Evolutionary conservation across 2,797 vertebrate species (phyloP), one percentile per base, ranked within the genome.

Genomic region (Mormyrus proboscirostris): DNA sequence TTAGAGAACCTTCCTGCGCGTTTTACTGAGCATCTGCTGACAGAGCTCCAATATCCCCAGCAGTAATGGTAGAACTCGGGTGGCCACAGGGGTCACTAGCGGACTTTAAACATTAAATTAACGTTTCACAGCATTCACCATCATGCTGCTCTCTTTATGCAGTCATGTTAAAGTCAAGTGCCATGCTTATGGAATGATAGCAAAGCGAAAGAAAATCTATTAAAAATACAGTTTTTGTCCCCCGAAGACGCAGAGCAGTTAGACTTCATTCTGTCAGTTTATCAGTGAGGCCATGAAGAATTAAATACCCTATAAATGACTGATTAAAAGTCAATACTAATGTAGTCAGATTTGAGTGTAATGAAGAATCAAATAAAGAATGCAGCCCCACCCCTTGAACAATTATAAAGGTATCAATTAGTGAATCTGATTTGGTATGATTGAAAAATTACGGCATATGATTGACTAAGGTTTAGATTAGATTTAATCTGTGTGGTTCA

Each of bases 111-210:
- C 38, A n/a, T 79, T 79, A 79, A 79, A 79, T 79, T 19, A 79
- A 79, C 73, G 73, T 79, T 79, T 79, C 41, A 12, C 73, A 9
- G 16, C 14, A 47, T 79, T 41, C 73, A n/a, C 29, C 19, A n/a
- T n/a, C 38, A 47, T 85, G 88, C 84, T 90, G 73, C 38, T 19
- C 73, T 19, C 73, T 41, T 76, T 79, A 44, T 73, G 41, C 73
- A 44, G 73, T 44, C 6, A n/a, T 47, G 73, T 47, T 79, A n/a
- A 79, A 79, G 38, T 47, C 73, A 44, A 79, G 73, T 47, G 16
- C 73, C 73, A 8, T 47, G 41, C 73, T 7, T 47, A 47, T 0
- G 38, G 41, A n/a, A 79, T 79, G 2, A 79, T 44, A 47, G 47
- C 19, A 44, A 47, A 44, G 41, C 19, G 38, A 79, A 79, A 44